These are phyloP conservation scores for Chiloscyllium punctatum DNA, from an alignment of 2,797 vertebrate genomes.

Conservation along the genomic window DNA sequence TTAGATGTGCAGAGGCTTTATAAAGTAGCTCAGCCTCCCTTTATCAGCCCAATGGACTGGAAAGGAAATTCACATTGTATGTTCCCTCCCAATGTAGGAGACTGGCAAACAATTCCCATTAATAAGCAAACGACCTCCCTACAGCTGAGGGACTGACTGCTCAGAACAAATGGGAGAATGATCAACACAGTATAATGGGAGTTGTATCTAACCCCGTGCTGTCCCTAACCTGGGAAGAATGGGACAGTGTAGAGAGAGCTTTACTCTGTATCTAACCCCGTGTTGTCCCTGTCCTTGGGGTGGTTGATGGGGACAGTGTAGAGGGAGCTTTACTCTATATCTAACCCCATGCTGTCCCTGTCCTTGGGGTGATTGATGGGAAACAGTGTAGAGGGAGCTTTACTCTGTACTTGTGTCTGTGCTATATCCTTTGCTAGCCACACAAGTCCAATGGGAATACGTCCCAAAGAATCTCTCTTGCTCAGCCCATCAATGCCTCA, in stretches of 20 bases:
- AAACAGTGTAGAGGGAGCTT: neutral
- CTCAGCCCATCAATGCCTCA: neutral
- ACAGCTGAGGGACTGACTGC: neutral
- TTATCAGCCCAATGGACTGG: slow-evolving; percentile 7
- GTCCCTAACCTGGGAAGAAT: neutral
- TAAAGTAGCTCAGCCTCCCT: neutral
- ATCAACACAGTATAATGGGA: neutral
- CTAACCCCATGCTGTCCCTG: neutral
- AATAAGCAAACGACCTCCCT: neutral
- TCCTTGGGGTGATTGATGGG: neutral
- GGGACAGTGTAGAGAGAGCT: neutral
- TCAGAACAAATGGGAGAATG: neutral
- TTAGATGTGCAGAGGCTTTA: slow-evolving; percentile 16
- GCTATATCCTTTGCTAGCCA: neutral
- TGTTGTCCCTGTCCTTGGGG: neutral
- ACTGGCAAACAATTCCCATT: neutral
- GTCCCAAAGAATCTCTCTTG: neutral
- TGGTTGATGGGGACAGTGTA: neutral
- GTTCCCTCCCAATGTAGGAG: neutral
- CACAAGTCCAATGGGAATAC: neutral
- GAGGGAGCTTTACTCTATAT: neutral
- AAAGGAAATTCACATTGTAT: neutral
- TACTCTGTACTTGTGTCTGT: neutral
- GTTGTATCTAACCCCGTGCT: neutral
- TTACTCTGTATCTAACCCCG: neutral